Evolutionary conservation across 2,797 vertebrate species (phyloP).

Genomic region (Poecilia gillii): DNA sequence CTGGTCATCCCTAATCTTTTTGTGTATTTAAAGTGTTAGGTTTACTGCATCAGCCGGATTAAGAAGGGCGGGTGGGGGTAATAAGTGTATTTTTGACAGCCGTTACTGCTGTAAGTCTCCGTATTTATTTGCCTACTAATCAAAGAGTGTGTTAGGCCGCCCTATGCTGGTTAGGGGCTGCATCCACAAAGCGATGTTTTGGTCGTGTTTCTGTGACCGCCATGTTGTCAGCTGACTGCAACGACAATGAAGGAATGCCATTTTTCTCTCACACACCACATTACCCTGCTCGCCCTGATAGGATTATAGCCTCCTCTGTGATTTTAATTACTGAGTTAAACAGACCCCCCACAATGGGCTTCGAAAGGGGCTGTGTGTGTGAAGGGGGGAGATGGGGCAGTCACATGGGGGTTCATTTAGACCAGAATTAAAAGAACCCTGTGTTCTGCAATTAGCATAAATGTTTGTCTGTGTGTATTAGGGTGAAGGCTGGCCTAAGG

Average conservation of each 20-base stretch:
- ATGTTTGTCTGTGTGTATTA: constrained; percentile 16
- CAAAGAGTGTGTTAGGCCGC: constrained; percentile 12
- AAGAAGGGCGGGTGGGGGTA: constrained; percentile 23
- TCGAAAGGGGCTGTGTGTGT: constrained; percentile 41
- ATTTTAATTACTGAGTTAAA: constrained; percentile 82
- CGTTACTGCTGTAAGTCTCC: constrained; percentile 61
- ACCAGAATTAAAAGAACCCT: constrained; percentile 57
- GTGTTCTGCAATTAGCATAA: constrained; percentile 63
- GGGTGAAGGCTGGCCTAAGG: constrained; percentile 48
- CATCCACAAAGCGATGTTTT: not conserved
- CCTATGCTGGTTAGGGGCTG: constrained; percentile 1
- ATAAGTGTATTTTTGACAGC: constrained; percentile 65
- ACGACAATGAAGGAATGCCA: constrained; percentile 44
- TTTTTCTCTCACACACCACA: constrained; percentile 15
- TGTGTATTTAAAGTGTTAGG: constrained; percentile 63
- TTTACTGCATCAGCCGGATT: constrained; percentile 59
- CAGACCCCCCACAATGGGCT: constrained; percentile 72
- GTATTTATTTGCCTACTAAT: constrained; percentile 52
- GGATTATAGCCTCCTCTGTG: constrained; percentile 77
- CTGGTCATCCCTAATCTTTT: constrained; percentile 55
- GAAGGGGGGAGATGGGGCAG: constrained; percentile 20
- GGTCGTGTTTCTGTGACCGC: constrained; percentile 23
- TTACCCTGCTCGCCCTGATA: constrained; percentile 68
- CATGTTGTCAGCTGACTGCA: constrained; percentile 43
- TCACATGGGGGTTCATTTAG: constrained; percentile 71